A percentile compares a stretch with the other conserved stretches of the same genome.
Conservation (phyloP, 2,888 invertebrate species). For the Physocephala rufipes region DNA sequence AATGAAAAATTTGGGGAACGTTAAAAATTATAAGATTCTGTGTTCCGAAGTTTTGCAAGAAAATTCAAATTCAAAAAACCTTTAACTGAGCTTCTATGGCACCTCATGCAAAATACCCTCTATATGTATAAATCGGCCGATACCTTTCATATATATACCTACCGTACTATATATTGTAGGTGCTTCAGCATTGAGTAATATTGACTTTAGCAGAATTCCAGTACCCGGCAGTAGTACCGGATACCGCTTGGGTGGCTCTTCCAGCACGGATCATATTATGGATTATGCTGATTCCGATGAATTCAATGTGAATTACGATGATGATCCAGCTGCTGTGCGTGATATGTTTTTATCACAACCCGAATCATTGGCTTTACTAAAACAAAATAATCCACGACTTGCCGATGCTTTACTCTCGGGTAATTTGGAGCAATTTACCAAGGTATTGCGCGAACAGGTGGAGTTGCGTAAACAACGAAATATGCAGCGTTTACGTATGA, state of each 20-base stretch:
- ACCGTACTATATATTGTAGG: slow-evolving; percentile 27
- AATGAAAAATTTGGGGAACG: too few relatives aligned
- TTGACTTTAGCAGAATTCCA: slow-evolving; percentile 89
- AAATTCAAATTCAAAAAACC: neutral
- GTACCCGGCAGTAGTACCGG: slow-evolving; percentile 69
- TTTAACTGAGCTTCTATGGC: too few relatives aligned
- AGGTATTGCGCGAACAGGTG: slow-evolving; percentile 84
- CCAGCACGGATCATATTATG: slow-evolving; percentile 37
- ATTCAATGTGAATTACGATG: slow-evolving; percentile 70
- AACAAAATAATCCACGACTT: slow-evolving; percentile 91
- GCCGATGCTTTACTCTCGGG: slow-evolving; percentile 91
- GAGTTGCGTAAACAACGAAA: slow-evolving; percentile 83
- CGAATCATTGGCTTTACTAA: slow-evolving; percentile 86
- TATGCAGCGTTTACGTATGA: slow-evolving; percentile 83
- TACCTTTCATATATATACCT: slow-evolving; percentile 5
- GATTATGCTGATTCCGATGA: slow-evolving; percentile 56
- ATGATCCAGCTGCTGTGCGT: slow-evolving; percentile 84
- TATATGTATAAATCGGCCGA: neutral
- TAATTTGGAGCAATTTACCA: slow-evolving; percentile 80
- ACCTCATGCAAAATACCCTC: too few relatives aligned
- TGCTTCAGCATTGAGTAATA: slow-evolving; percentile 51
- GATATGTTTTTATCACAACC: slow-evolving; percentile 91
- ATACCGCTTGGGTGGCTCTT: slow-evolving; percentile 31
- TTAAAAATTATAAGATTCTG: too few relatives aligned
- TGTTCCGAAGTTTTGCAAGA: too few relatives aligned